Percentiles rank a stretch among this genome's conserved stretches.
phyloP scores from a whole-genome alignment of 2,888 invertebrate species.

The Mantis religiosa region DNA sequence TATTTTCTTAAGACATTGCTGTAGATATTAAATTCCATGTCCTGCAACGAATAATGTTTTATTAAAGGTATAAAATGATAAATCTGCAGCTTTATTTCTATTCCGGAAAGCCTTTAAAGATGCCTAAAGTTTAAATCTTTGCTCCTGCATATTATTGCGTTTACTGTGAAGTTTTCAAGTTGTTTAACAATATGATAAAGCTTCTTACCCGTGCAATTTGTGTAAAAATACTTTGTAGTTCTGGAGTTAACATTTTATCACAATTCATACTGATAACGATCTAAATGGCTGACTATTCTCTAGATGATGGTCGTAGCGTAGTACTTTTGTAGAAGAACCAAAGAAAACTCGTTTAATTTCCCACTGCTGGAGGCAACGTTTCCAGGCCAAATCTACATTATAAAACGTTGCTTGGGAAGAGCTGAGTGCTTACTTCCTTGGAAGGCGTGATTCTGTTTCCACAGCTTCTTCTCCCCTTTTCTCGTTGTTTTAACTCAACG shows the following conservation, averaged over 20 bases:
- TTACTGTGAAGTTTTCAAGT: no score
- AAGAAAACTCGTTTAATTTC: neutral
- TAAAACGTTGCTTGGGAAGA: neutral
- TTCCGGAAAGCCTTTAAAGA: no score
- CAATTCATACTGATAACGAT: neutral
- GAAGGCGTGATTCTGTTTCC: neutral
- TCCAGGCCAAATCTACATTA: constrained; percentile 3
- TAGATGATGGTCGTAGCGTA: neutral
- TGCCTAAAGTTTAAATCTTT: no score
- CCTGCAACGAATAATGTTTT: no score
- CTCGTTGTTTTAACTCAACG: neutral
- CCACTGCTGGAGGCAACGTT: neutral
- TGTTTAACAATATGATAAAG: no score
- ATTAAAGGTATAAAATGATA: no score
- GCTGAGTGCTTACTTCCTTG: neutral
- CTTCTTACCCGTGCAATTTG: no score
- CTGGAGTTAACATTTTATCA: neutral
- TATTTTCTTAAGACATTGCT: no score
- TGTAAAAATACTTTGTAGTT: neutral
- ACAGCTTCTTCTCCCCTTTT: neutral
- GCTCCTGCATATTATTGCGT: no score
- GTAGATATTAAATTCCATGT: no score
- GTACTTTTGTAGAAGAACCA: neutral
- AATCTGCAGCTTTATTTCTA: no score
- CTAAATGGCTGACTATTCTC: neutral